phyloP scores from a whole-genome alignment of 2,888 invertebrate genomes.

The Dyspetes luteomarginatus region DNA sequence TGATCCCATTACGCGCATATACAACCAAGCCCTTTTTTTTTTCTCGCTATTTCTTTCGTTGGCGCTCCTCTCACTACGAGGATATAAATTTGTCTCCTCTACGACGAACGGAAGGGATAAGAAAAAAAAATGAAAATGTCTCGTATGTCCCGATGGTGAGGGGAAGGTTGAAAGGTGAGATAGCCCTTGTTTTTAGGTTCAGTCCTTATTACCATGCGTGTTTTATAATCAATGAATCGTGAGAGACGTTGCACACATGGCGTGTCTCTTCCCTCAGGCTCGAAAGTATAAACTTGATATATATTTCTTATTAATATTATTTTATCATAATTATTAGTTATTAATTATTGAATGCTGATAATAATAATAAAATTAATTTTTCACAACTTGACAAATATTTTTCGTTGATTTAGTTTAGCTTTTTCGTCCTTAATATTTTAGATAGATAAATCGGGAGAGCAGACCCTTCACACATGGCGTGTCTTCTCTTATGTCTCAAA shows the following conservation, averaged over 20 bases:
- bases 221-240: conserved; percentile 34
- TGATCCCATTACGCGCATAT: conserved; percentile 74
- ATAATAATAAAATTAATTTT: no score
- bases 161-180: conserved; percentile 1
- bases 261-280: conserved; percentile 65
- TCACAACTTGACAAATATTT: no score
- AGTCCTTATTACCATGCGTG: conserved; percentile 47
- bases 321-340: no score
- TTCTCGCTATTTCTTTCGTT: conserved; percentile 46
- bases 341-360: no score
- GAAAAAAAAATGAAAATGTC: conserved; percentile 20
- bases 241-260: conserved; percentile 78
- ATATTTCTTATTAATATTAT: no score
- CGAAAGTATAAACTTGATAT: no score
- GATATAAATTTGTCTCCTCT: conserved; percentile 14
- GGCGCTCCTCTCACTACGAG: conserved; percentile 7
- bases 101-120: not conserved
- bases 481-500: conserved; percentile 42
- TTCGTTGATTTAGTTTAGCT: no score
- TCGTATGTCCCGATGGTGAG: not conserved
- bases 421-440: no score
- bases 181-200: conserved; percentile 52
- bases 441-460: conserved; percentile 57
- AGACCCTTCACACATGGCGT: conserved; percentile 79
- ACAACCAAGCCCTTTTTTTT: conserved; percentile 57